Base-by-base conservation (phyloP, 2,888 invertebrate species). In the Rotaria magnacalcarata region DNA sequence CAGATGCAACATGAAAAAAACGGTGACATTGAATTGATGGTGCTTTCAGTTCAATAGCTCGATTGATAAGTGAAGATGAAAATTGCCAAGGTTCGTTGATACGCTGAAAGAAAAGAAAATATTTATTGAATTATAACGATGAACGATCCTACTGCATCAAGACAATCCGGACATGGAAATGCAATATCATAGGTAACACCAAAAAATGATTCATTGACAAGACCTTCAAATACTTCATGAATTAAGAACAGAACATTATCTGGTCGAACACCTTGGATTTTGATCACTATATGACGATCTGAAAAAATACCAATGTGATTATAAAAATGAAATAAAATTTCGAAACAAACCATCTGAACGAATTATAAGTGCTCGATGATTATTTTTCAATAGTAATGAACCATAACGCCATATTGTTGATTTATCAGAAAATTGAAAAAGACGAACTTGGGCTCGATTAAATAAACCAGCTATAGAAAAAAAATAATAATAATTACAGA, bases 391-490 rank as follows among this genome's bases (percentile, higher is more conserved):
- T 84, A 91, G 88, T 84, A 90, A 87, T n/a, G 90, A 90, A 10
- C 91, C 91, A 84, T 89, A 89, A 88, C 91, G 91, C 91, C 91
- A 91, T 85, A 91, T 89, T 74, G 89, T 87, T 24, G 89, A 88
- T 86, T 89, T 89, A 87, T 90, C 90, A 27, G 89, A 89, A 88
- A 89, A 90, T 87, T 90, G 89, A 87, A 90, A 89, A 85, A 91
- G 88, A 56, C 91, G 88, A n/a, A 90, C 91, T 89, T 91, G 91
- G 34, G 90, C 90, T 87, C 91, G 88, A 88, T 91, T 91, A 88
- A 91, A 91, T 27, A 91, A 89, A 24, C 91, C 91, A 60, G 90
- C 89, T 80, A 80, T n/a, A 3, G 16, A 67, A 14, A 80, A 19
- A 80, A 41, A 11, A 8, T 7, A 47, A 47, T 11, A 47, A 47